Percentiles rank a stretch among this genome's conserved stretches.
Conservation (phyloP, 2,888 invertebrate species). For the Drosophila buzzatii region DNA sequence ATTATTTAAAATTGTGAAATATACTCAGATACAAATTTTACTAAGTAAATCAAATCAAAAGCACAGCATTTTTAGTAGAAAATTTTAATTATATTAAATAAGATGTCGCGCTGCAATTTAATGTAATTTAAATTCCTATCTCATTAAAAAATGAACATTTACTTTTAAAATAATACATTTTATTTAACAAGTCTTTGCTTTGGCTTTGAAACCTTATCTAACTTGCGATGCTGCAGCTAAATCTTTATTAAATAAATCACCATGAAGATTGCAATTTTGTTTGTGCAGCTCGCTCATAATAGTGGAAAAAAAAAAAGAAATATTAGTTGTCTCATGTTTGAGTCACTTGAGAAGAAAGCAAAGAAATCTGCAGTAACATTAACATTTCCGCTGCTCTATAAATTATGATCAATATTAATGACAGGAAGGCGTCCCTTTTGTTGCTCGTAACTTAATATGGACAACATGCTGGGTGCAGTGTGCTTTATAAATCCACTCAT, state of each 20-base stretch:
- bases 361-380: conserved; percentile 26
- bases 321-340: background rate
- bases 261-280: background rate
- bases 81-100: background rate
- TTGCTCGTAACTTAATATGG: conserved; percentile 40
- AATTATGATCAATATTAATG: conserved; percentile 49
- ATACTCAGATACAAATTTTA: too few species aligned
- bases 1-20: too few species aligned
- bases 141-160: background rate
- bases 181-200: too few species aligned
- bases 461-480: conserved; percentile 55
- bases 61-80: too few species aligned
- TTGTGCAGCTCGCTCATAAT: conserved; percentile 1
- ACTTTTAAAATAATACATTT: too few species aligned
- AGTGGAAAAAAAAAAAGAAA: background rate
- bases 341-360: background rate
- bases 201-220: too few species aligned
- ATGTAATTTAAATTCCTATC: background rate
- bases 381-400: conserved; percentile 44
- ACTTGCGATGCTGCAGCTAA: too few species aligned
- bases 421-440: conserved; percentile 29
- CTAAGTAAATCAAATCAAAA: too few species aligned
- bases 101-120: background rate
- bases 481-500: conserved; percentile 54
- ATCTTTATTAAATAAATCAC: background rate